Percentiles rank a stretch among this genome's conserved stretches.
These are phyloP conservation scores for Netelia virgata DNA, from an alignment of 2,888 invertebrate species.

Conservation along the genomic window DNA sequence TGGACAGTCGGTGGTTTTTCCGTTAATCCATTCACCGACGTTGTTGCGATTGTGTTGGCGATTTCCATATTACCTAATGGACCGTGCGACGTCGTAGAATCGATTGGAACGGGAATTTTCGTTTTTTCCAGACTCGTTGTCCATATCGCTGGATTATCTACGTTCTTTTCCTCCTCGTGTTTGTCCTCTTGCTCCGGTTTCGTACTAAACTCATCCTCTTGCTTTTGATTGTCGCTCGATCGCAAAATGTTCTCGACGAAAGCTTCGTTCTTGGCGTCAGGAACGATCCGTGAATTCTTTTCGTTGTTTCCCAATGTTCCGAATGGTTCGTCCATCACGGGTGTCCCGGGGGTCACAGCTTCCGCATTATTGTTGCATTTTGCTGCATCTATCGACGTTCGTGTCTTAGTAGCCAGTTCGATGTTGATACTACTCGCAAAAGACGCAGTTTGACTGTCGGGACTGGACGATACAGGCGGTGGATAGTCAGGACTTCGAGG, in stretches of 20 bases:
- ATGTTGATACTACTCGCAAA: constrained; percentile 64
- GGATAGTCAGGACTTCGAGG: constrained; percentile 83
- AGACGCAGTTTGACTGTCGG: constrained; percentile 76
- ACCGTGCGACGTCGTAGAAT: constrained; percentile 59
- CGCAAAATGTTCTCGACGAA: constrained; percentile 18
- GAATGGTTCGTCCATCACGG: constrained; percentile 22
- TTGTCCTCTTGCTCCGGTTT: constrained; percentile 37
- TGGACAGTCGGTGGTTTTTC: constrained; percentile 34
- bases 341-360: constrained; percentile 13
- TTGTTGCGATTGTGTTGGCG: constrained; percentile 16
- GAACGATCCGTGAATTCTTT: background rate
- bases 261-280: background rate
- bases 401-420: constrained; percentile 60
- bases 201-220: background rate
- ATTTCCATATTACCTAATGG: background rate
- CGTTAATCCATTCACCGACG: constrained; percentile 29
- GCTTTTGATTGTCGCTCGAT: constrained; percentile 6
- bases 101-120: constrained; percentile 53
- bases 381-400: constrained; percentile 73
- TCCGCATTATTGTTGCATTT: constrained; percentile 67
- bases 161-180: constrained; percentile 49
- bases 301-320: constrained; percentile 5
- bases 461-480: constrained; percentile 78
- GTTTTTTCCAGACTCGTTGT: constrained; percentile 34
- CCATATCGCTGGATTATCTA: constrained; percentile 51